phyloP scores from a whole-genome alignment of 2,113 vertebrate genomes.

The Ciconia stormi region DNA sequence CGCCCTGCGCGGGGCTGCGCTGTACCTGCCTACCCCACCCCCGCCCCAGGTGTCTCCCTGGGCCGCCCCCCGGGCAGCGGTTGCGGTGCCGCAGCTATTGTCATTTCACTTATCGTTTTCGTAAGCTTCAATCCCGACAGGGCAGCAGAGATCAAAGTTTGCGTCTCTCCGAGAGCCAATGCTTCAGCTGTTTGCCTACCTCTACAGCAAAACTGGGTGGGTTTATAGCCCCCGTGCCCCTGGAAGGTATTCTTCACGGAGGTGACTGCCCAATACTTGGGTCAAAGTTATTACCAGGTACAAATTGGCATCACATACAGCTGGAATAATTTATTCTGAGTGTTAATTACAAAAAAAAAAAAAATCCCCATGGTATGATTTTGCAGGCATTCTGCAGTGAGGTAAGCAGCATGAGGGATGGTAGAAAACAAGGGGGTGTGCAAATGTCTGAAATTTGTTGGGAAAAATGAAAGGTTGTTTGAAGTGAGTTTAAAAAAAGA shows the following conservation, averaged over 20 bases:
- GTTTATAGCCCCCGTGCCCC: not conserved
- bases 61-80: fast-evolving
- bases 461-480: not conserved
- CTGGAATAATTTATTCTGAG: not conserved
- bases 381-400: not conserved
- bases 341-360: not conserved
- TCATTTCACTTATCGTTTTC: not conserved
- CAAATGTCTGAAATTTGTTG: not conserved
- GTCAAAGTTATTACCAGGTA: not conserved
- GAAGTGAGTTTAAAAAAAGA: conserved; percentile 40
- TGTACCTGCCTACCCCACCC: fast-evolving
- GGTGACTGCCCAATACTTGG: not conserved
- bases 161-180: fast-evolving
- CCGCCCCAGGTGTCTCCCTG: fast-evolving
- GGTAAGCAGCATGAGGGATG: not conserved
- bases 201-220: fast-evolving
- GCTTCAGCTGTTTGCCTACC: not conserved
- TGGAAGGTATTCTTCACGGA: not conserved
- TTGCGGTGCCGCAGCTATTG: fast-evolving
- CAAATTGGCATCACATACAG: not conserved
- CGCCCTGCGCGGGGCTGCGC: fast-evolving
- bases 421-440: not conserved
- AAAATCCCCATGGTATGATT: not conserved
- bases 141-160: too few relatives aligned
- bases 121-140: fast-evolving